These are phyloP conservation scores for Malthinus flaveolus DNA, from an alignment of 2,888 invertebrate genomes.

Conservation along the genomic window DNA sequence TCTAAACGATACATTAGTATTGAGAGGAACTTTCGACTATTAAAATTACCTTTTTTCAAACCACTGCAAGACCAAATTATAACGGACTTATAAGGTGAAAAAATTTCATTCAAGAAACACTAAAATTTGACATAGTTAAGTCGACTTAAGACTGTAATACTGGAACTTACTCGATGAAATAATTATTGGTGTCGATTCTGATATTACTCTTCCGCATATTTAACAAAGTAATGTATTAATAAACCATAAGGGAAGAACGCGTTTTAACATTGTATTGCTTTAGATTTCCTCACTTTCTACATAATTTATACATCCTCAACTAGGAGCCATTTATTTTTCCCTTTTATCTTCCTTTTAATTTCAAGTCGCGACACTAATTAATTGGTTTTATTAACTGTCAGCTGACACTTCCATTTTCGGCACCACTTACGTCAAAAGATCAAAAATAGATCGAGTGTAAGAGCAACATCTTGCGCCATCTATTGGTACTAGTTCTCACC, in stretches of 20 bases:
- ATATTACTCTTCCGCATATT: conserved; percentile 1
- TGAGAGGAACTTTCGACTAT: not conserved
- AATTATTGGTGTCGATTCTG: not conserved
- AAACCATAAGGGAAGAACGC: not conserved
- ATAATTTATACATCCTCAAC: not conserved
- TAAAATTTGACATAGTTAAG: not conserved
- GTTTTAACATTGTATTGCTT: conserved; percentile 3
- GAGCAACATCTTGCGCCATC: too few species aligned
- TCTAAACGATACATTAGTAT: conserved; percentile 27
- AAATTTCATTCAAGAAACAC: conserved; percentile 6
- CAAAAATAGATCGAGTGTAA: too few species aligned
- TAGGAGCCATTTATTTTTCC: not conserved
- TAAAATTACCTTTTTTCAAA: not conserved
- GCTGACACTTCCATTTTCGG: conserved; percentile 2
- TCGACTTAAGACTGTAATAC: not conserved
- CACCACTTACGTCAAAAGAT: not conserved
- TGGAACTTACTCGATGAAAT: not conserved
- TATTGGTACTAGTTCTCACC: too few species aligned
- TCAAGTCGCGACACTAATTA: not conserved
- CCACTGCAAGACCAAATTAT: not conserved
- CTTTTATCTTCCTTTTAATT: not conserved
- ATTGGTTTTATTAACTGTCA: conserved; percentile 1
- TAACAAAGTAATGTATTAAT: not conserved
- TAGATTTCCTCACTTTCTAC: not conserved
- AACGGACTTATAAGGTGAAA: not conserved